These are phyloP conservation scores for Echiichthys vipera DNA, from an alignment of 2,797 vertebrate genomes.

Conservation along the genomic window DNA sequence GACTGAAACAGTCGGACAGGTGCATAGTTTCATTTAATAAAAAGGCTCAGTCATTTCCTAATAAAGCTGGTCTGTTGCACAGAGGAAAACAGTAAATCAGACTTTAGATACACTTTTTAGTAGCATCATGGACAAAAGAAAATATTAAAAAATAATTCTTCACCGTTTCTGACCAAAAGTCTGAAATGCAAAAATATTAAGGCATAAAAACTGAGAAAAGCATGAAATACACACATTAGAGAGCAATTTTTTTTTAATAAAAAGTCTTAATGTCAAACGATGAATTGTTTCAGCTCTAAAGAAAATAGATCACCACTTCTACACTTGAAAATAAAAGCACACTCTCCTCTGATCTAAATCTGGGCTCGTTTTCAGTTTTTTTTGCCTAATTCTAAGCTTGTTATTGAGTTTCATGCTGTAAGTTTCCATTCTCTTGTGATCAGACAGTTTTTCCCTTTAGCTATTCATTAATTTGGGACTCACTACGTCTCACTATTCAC, in stretches of 20 bases:
- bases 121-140: background rate
- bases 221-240: background rate
- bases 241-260: background rate
- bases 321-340: background rate
- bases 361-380: background rate
- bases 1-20: too few relatives aligned
- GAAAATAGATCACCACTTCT: background rate
- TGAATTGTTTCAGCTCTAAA: background rate
- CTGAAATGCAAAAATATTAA: background rate
- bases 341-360: background rate
- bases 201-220: background rate
- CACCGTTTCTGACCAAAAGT: background rate
- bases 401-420: background rate
- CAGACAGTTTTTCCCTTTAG: conserved; percentile 8
- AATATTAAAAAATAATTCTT: background rate
- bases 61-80: background rate
- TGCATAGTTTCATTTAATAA: background rate
- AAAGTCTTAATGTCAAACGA: background rate
- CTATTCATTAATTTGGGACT: conserved; percentile 23
- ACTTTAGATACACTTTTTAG: background rate
- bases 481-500: background rate
- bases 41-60: background rate
- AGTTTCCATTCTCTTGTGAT: conserved; percentile 8
- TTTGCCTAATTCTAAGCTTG: background rate
- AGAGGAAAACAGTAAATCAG: background rate